Evolutionary conservation across 2,888 invertebrate genomes (phyloP).

Genomic region (Blastobasis lacticolella): DNA sequence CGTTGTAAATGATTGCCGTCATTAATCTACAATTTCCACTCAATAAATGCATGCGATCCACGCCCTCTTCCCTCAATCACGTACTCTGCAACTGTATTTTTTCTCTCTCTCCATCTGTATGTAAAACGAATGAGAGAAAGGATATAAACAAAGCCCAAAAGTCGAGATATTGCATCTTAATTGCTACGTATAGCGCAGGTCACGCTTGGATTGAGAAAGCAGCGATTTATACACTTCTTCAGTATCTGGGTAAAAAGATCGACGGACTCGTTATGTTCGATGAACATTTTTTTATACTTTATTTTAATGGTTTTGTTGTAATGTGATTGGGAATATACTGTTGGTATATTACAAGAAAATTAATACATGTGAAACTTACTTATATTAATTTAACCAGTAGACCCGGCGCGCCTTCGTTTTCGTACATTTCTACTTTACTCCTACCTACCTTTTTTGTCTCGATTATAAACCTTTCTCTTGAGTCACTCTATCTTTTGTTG

Average conservation of each 20-base stretch:
- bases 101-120: slow-evolving; percentile 1
- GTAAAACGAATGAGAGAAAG: background rate
- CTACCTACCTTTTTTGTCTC: no score
- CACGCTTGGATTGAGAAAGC: slow-evolving; percentile 24
- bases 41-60: slow-evolving; percentile 30
- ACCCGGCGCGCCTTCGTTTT: no score
- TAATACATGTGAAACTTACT: no score
- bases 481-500: no score
- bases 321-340: no score
- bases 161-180: slow-evolving; percentile 22
- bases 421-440: no score
- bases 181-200: slow-evolving; percentile 23
- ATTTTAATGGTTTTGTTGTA: no score
- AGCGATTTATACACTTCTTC: slow-evolving; percentile 21
- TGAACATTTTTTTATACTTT: background rate
- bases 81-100: slow-evolving; percentile 9
- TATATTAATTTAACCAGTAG: no score
- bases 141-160: slow-evolving; percentile 6
- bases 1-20: slow-evolving; percentile 35
- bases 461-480: no score
- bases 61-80: slow-evolving; percentile 22
- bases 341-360: no score
- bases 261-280: background rate
- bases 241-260: background rate
- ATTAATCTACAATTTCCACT: slow-evolving; percentile 47